Percentiles rank a stretch among this genome's conserved stretches.
phyloP scores from a whole-genome alignment of 2,888 invertebrate species.

The Chirona hameri region DNA sequence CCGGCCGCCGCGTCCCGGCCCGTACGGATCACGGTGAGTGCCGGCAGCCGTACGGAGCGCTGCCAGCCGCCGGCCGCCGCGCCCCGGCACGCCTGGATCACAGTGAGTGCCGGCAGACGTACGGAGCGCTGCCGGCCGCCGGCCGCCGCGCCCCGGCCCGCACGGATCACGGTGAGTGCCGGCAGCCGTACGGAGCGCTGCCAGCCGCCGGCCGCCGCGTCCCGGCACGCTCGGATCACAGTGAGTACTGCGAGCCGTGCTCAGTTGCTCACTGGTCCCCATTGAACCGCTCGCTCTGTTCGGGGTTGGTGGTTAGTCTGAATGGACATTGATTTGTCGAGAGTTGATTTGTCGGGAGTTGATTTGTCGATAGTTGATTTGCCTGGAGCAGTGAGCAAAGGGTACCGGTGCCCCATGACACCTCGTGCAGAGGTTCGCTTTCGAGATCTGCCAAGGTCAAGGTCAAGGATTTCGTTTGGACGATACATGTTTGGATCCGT shows the following conservation, averaged over 20 bases:
- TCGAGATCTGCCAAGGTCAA: no score
- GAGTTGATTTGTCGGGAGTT: no score
- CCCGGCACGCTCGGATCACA: not conserved
- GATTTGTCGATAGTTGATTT: no score
- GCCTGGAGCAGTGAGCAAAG: no score
- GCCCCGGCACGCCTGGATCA: not conserved
- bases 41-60: not conserved
- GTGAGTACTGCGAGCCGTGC: not conserved
- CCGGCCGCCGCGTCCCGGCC: not conserved
- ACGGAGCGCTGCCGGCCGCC: slow-evolving; percentile 59
- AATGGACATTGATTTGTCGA: no score
- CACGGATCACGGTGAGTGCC: slow-evolving; percentile 53
- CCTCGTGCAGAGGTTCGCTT: no score
- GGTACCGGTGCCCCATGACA: no score
- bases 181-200: not conserved
- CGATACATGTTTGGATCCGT: no score
- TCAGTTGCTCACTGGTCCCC: no score
- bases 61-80: not conserved
- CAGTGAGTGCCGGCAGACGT: slow-evolving; percentile 47
- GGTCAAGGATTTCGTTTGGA: no score
- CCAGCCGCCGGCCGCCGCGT: not conserved
- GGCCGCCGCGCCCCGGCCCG: not conserved
- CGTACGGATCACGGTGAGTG: slow-evolving; percentile 53
- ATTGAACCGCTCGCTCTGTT: no score
- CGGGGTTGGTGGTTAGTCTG: no score